Base-by-base conservation (phyloP, 2,113 vertebrate genomes). In the Puma concolor region DNA sequence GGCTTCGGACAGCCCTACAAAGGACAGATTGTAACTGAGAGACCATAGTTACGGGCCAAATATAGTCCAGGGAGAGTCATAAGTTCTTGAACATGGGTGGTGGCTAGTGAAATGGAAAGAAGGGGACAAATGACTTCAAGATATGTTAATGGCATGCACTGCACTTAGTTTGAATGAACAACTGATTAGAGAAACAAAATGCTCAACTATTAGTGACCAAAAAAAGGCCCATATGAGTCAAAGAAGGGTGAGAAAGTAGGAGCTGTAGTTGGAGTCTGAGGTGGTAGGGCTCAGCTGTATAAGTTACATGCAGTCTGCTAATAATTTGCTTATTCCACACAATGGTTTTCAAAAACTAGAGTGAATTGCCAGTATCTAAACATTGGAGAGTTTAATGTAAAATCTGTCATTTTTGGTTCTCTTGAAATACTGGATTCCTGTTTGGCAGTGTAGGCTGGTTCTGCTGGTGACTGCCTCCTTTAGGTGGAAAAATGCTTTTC, bases 341-440 rank as follows among this genome's bases (percentile, higher is more conserved):
- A 85, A 10, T 92, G 33, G 16, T 83, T 89, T 92, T 66, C 17
- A 69, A 92, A 94, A 91, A 54, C n/a, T 77, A 33, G 72, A 97
- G 76, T 91, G n/a, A 89, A 23, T 90, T 96, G 21, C 41, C 27
- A 57, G 0, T 85, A 27, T 50, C 31, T 82, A 82, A 96, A 97
- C 74, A 38, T 81, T 71, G 63, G 38, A 96, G 84, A 67, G 48
- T 86, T 72, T 88, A 66, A 67, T 52, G 16, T 95, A 64, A 83
- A 48, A 41, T 29, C 16, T 36, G 33, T 14, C 60, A 44, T 84
- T 92, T 17, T 80, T 41, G 16, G 60, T 85, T 82, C 41, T 94
- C 7, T 76, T 93, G 50, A 81, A 94, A 77, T 97, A 83, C 1
- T 77, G 60, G 66, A 33, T 91, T 91, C 21, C 23, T 88, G 0